Evolutionary conservation across 1,140 invertebrate species (phyloP).

Genomic region (Diorhabda elongata): DNA sequence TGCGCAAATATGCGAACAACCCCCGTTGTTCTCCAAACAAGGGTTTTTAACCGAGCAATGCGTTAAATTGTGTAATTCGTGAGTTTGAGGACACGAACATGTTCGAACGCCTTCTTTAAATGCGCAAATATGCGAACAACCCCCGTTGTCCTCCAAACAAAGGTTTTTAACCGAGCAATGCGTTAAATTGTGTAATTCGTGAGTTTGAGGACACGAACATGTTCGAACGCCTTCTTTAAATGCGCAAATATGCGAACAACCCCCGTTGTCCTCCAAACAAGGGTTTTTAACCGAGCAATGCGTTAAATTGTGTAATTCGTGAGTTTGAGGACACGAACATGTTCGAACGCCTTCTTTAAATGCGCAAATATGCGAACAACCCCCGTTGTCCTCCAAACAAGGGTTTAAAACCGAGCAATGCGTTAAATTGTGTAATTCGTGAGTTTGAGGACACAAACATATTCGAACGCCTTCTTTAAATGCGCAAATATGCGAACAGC

Average conservation of each 20-base stretch:
- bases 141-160: slow-evolving; percentile 57
- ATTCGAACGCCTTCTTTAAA: slow-evolving; percentile 24
- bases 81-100: slow-evolving; percentile 55
- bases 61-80: no score
- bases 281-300: slow-evolving; percentile 33
- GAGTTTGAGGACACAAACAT: slow-evolving; percentile 33
- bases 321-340: slow-evolving; percentile 49
- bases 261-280: slow-evolving; percentile 53
- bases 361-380: slow-evolving; percentile 48
- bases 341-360: slow-evolving; percentile 32
- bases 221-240: slow-evolving; percentile 23
- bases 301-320: slow-evolving; percentile 31
- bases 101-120: slow-evolving; percentile 52
- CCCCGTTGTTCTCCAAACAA: slow-evolving; percentile 56
- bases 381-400: slow-evolving; percentile 49
- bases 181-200: slow-evolving; percentile 51
- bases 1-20: slow-evolving; percentile 51
- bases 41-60: no score
- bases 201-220: slow-evolving; percentile 76
- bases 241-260: slow-evolving; percentile 64
- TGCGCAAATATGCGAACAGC: slow-evolving; percentile 51
- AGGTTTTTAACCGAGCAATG: slow-evolving; percentile 53
- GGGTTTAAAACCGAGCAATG: slow-evolving; percentile 43
- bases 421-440: slow-evolving; percentile 44
- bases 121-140: slow-evolving; percentile 59